Conservation (phyloP, 2,888 invertebrate species). For the Cantharis flavilabris region DNA sequence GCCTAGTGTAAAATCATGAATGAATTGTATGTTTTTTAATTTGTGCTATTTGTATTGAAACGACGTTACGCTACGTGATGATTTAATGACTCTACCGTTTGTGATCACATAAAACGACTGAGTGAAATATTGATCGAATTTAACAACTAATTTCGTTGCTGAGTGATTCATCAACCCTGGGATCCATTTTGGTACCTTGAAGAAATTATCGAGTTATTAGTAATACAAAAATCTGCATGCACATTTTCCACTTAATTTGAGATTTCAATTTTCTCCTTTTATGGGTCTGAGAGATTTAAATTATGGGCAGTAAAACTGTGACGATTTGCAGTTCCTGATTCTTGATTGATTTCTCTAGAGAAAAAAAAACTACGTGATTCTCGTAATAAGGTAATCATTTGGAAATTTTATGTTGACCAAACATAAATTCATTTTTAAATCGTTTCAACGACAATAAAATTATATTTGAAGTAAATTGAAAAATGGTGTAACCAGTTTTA, state of each 20-base stretch:
- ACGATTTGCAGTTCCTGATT: not conserved
- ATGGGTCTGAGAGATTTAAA: not conserved
- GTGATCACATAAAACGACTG: not conserved
- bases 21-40: not conserved
- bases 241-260: not conserved
- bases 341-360: not conserved
- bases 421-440: not conserved
- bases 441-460: not conserved
- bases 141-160: not conserved
- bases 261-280: not conserved
- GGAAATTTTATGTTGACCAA: not conserved
- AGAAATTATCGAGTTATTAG: not conserved
- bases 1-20: not conserved
- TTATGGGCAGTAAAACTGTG: not conserved
- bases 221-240: not conserved
- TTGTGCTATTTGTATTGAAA: not conserved
- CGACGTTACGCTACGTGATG: not conserved
- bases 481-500: not conserved
- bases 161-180: not conserved
- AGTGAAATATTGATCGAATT: not conserved
- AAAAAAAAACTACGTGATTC: not conserved
- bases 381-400: not conserved
- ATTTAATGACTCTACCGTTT: not conserved
- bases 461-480: not conserved
- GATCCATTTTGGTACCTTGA: not conserved